Evolutionary conservation across 1,140 invertebrate species (phyloP).

Genomic region (Globodera rostochiensis): DNA sequence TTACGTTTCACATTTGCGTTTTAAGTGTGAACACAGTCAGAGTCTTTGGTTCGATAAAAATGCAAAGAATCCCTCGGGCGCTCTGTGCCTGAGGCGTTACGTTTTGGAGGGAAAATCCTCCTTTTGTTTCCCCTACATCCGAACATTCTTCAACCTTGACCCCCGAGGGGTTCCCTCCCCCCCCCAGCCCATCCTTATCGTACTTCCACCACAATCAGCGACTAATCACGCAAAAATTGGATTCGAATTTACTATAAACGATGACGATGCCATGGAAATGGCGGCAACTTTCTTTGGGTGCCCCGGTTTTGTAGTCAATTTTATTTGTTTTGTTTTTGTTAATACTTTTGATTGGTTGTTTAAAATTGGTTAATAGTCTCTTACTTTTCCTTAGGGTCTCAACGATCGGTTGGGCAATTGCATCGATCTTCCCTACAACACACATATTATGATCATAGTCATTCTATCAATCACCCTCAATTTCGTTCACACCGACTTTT

Average conservation of each 20-base stretch:
- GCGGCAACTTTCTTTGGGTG: background rate
- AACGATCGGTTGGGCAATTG: constrained; percentile 66
- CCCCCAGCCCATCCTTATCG: background rate
- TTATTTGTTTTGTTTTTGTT: no score
- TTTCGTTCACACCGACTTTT: no score
- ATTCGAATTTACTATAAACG: background rate
- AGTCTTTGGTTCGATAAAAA: background rate
- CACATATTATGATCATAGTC: no score
- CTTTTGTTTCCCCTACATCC: no score
- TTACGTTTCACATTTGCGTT: no score
- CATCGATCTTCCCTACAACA: constrained; percentile 55
- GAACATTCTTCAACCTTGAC: background rate
- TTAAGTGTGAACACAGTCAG: no score
- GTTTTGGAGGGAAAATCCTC: no score
- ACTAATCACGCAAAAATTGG: no score
- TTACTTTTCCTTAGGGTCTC: constrained; percentile 38
- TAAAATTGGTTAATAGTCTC: background rate
- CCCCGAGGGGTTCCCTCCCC: no score
- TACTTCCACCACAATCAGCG: background rate
- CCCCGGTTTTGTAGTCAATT: background rate
- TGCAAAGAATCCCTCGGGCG: no score
- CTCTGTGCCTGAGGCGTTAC: no score
- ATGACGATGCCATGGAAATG: background rate
- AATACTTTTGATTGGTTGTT: background rate
- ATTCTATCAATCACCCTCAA: no score